Conservation (phyloP, 2,888 invertebrate species). For the Pristionchus exspectatus region DNA sequence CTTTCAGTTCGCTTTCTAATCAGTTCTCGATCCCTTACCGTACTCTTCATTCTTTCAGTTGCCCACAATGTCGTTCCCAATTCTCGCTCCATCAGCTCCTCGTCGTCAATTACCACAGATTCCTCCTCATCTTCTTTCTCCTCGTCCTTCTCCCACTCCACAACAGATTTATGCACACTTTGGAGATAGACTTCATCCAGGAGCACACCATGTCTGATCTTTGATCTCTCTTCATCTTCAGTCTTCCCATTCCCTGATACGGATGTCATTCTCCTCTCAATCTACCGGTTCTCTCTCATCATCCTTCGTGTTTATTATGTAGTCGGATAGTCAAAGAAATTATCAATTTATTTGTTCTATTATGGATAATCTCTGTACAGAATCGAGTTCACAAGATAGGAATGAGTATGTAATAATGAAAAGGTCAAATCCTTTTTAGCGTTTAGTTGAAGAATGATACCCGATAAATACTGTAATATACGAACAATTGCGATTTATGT, state of each 20-base stretch:
- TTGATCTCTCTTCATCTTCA: slow-evolving; percentile 26
- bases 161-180: neutral
- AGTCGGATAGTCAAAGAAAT: slow-evolving; percentile 12
- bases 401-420: neutral
- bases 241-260: neutral
- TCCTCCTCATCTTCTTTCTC: slow-evolving; percentile 68
- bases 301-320: neutral
- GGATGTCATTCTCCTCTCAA: neutral
- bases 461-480: slow-evolving; percentile 17
- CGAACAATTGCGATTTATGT: slow-evolving; percentile 24
- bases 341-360: neutral
- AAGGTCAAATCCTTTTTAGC: neutral
- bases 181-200: slow-evolving; percentile 43
- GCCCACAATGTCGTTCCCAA: slow-evolving; percentile 67
- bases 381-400: slow-evolving; percentile 6
- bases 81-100: slow-evolving; percentile 68
- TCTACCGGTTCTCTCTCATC: neutral
- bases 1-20: neutral
- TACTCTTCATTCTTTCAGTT: slow-evolving; percentile 50
- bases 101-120: slow-evolving; percentile 70
- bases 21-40: slow-evolving; percentile 31
- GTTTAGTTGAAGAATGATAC: slow-evolving; percentile 21
- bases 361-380: slow-evolving; percentile 39
- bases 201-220: slow-evolving; percentile 12
- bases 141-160: slow-evolving; percentile 56